Percentiles rank a stretch among this genome's conserved stretches.
Conservation (phyloP, 2,888 invertebrate genomes). For the Pammene aurita region DNA sequence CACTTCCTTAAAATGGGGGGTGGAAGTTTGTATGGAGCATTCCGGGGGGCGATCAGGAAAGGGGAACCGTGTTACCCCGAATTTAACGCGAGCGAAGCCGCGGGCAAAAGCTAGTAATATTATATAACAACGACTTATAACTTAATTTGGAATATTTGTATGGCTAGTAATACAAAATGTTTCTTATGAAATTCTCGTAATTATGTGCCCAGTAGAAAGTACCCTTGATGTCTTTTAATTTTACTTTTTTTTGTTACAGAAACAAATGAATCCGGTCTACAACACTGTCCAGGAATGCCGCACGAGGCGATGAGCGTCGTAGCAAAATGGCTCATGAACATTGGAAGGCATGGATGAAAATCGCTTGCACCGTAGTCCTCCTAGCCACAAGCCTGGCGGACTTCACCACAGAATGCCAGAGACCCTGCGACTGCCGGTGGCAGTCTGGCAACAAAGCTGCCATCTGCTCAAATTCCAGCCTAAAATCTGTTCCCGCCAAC, state of each 20-base stretch:
- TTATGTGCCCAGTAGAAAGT: neutral
- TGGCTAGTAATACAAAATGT: neutral
- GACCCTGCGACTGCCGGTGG: constrained; percentile 93
- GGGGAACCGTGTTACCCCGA: no score
- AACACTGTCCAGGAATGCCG: constrained; percentile 70
- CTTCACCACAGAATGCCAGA: constrained; percentile 86
- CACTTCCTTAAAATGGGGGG: no score
- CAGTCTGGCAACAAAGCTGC: constrained; percentile 92
- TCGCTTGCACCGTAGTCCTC: constrained; percentile 62
- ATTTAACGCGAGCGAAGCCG: no score
- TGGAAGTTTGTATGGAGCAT: no score
- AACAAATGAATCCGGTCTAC: constrained; percentile 39
- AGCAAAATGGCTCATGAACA: constrained; percentile 79
- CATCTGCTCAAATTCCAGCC: constrained; percentile 88
- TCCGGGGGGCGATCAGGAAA: no score
- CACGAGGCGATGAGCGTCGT: constrained; percentile 75
- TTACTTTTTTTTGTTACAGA: constrained; percentile 43
- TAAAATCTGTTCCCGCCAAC: constrained; percentile 87
- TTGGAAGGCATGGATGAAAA: constrained; percentile 79
- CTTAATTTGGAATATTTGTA: no score
- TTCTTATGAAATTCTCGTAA: neutral
- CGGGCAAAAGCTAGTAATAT: no score
- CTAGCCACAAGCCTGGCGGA: constrained; percentile 72
- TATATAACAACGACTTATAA: no score
- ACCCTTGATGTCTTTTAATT: neutral